These are phyloP conservation scores for Takifugu rubripes DNA, from an alignment of 2,797 vertebrate species.

Conservation along the genomic window DNA sequence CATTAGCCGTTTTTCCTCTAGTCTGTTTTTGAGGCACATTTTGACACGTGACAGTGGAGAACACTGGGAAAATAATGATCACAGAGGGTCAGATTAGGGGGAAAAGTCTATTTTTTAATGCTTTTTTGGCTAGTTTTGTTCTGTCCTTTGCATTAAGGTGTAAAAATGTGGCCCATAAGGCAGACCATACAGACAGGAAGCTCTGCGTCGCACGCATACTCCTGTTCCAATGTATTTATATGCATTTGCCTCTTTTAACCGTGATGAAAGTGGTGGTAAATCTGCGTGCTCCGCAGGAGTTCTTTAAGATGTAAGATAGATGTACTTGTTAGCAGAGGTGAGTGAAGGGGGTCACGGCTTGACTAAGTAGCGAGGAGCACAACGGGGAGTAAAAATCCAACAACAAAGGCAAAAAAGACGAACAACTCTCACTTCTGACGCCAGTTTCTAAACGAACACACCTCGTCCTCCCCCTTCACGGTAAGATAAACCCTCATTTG, in stretches of 20 bases:
- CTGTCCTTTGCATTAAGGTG: not conserved
- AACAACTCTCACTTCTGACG: slow-evolving; percentile 20
- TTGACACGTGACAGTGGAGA: no score
- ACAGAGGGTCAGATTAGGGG: no score
- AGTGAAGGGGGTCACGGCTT: slow-evolving; percentile 57
- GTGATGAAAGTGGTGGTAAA: slow-evolving; percentile 45
- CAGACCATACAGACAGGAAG: not conserved
- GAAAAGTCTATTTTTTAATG: no score
- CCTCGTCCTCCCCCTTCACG: not conserved
- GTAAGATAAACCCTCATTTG: slow-evolving; percentile 48
- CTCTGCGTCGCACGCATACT: not conserved
- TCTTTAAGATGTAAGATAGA: slow-evolving; percentile 64
- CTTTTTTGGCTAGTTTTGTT: not conserved
- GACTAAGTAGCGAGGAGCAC: slow-evolving; percentile 46
- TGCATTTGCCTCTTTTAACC: slow-evolving; percentile 15
- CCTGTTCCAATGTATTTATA: slow-evolving; percentile 1
- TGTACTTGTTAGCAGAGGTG: slow-evolving; percentile 66
- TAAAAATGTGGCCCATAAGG: not conserved
- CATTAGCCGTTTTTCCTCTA: no score
- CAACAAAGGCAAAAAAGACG: slow-evolving; percentile 49
- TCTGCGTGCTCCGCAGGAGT: slow-evolving; percentile 51
- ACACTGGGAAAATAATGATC: no score
- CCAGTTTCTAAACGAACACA: slow-evolving; percentile 13
- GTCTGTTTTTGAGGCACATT: no score
- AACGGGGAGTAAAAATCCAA: slow-evolving; percentile 36